Conservation (phyloP, 2,113 vertebrate genomes). For the Gopherus flavomarginatus region DNA sequence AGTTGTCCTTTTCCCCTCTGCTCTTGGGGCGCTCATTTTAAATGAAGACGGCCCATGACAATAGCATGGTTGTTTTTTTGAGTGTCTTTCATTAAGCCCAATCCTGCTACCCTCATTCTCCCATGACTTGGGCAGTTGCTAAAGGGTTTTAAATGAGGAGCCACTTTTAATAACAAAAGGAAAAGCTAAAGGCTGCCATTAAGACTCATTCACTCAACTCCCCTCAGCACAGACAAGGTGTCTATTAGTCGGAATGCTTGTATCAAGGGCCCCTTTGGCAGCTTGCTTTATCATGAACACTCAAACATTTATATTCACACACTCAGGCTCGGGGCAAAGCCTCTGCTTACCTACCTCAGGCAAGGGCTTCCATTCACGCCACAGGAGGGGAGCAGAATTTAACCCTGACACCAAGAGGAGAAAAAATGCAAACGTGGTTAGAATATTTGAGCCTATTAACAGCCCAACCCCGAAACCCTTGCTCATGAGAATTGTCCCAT, state of each 20-base stretch:
- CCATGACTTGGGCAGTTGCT: slow-evolving; percentile 12
- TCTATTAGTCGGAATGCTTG: slow-evolving; percentile 58
- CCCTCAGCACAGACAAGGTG: slow-evolving; percentile 28
- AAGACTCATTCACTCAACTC: background rate
- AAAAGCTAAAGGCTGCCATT: slow-evolving; percentile 49
- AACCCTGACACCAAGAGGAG: background rate
- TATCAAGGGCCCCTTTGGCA: slow-evolving; percentile 13
- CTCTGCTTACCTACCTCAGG: background rate
- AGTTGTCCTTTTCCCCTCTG: background rate
- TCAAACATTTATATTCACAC: background rate
- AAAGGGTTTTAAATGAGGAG: background rate
- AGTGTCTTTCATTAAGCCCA: slow-evolving; percentile 55
- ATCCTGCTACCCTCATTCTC: slow-evolving; percentile 30
- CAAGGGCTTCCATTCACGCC: background rate
- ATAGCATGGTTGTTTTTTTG: slow-evolving; percentile 58
- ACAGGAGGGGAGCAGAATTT: background rate
- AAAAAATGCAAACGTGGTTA: background rate
- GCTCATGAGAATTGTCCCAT: background rate
- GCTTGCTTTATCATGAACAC: background rate
- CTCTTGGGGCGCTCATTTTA: background rate
- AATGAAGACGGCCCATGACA: slow-evolving; percentile 60
- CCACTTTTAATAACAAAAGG: slow-evolving; percentile 65
- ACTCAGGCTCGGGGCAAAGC: background rate
- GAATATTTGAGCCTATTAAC: background rate
- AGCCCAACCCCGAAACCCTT: background rate